Evolutionary conservation across 2,797 vertebrate genomes (phyloP).

Genomic region (Siniperca scherzeri): DNA sequence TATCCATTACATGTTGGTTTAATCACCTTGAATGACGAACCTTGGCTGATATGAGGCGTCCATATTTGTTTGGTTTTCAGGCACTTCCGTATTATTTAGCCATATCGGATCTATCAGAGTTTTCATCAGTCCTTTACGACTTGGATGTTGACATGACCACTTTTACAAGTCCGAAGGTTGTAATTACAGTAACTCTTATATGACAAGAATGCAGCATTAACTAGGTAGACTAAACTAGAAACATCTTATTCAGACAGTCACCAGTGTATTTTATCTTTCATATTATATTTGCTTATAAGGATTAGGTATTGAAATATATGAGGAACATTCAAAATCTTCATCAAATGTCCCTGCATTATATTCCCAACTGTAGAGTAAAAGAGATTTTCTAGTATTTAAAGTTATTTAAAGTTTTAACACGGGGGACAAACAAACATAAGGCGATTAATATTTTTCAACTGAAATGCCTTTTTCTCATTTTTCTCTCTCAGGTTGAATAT

Average conservation of each 20-base stretch:
- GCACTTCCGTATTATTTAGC: neutral
- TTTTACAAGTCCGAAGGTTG: neutral
- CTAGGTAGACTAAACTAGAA: neutral
- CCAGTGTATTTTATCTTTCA: neutral
- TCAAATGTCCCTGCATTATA: neutral
- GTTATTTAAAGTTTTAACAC: neutral
- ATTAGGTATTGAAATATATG: neutral
- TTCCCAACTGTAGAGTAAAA: neutral
- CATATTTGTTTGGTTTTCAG: too few relatives aligned
- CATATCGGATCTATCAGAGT: too few relatives aligned
- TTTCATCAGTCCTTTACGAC: neutral
- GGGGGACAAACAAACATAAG: neutral
- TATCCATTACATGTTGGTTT: neutral
- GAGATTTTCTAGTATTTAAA: neutral
- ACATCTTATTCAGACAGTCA: neutral
- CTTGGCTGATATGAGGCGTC: too few relatives aligned
- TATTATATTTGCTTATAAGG: neutral
- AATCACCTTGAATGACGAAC: neutral
- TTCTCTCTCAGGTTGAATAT: neutral
- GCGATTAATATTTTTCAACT: slow-evolving; percentile 1
- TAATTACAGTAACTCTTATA: neutral
- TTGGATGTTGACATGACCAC: neutral
- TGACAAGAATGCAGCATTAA: neutral
- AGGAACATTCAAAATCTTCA: neutral
- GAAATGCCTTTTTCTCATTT: neutral